Conservation (phyloP, 2,113 vertebrate species). For the Mionectes macconnelli region DNA sequence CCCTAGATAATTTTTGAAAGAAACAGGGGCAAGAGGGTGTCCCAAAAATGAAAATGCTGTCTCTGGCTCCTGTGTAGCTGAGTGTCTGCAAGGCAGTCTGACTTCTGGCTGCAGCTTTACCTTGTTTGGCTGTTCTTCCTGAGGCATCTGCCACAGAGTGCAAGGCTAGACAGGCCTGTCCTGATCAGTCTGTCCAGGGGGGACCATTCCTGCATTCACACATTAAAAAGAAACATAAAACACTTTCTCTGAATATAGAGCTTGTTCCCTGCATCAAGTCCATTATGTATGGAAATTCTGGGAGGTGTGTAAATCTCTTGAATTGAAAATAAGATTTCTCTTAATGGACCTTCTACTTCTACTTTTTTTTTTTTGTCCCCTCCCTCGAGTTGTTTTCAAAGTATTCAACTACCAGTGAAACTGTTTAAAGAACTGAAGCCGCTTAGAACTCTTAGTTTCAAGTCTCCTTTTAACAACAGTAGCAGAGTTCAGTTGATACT, state of each 20-base stretch:
- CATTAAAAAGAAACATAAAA: neutral
- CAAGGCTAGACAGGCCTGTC: neutral
- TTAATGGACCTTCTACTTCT: neutral
- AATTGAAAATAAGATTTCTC: neutral
- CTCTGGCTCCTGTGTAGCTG: neutral
- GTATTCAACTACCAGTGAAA: neutral
- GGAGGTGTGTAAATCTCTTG: neutral
- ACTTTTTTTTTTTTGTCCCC: neutral
- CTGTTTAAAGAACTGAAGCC: conserved; percentile 5
- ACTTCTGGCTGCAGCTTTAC: neutral
- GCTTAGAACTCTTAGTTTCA: neutral
- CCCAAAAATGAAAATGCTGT: neutral
- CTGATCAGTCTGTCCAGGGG: neutral
- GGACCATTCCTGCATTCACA: neutral
- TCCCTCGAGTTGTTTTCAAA: neutral
- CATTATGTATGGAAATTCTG: neutral
- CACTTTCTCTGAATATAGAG: neutral
- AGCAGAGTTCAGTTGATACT: neutral
- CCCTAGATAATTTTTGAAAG: neutral
- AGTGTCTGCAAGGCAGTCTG: neutral
- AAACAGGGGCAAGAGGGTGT: neutral
- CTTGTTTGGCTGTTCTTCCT: neutral
- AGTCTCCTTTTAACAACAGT: conserved; percentile 4
- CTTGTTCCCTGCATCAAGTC: neutral
- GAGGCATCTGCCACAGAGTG: neutral